phyloP scores from a whole-genome alignment of 37 sponge, comb jelly and placozoan species.

The Dysidea cf. avara region DNA sequence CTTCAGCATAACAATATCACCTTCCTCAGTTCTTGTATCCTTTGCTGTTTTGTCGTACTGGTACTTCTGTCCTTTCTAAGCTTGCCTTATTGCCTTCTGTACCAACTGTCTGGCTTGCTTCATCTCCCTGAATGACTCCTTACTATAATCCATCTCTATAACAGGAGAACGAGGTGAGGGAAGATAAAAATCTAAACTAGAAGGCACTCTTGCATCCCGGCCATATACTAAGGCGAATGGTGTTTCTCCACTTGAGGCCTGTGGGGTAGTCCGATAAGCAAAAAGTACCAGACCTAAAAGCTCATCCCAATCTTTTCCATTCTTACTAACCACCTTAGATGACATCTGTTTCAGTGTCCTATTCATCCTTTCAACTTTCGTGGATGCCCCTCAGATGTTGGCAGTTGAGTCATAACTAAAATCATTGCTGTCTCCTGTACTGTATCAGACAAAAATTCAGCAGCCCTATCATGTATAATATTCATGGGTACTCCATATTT shows the following conservation, averaged over 20 bases:
- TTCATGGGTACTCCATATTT: no score
- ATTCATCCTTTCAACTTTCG: constrained; percentile 44
- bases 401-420: constrained; percentile 11
- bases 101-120: no score
- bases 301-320: constrained; percentile 41
- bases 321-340: constrained; percentile 7
- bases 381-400: constrained; percentile 45
- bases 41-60: no score
- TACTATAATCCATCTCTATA: no score
- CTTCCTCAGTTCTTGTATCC: no score
- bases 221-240: constrained; percentile 52
- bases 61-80: no score
- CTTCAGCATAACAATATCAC: no score
- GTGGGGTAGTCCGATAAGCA: constrained; percentile 28
- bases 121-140: no score
- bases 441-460: constrained; percentile 32
- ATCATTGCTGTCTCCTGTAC: constrained; percentile 22
- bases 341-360: constrained; percentile 32
- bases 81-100: no score
- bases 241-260: constrained; percentile 37
- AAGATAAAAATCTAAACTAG: constrained; percentile 4
- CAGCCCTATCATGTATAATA: constrained; percentile 12
- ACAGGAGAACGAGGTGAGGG: no score
- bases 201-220: constrained; percentile 38
- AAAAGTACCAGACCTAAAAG: constrained; percentile 34